A percentile compares a stretch with the other conserved stretches of the same genome.
Evolutionary conservation across 2,888 invertebrate species (phyloP).

Genomic region (Caenorhabditis afra): DNA sequence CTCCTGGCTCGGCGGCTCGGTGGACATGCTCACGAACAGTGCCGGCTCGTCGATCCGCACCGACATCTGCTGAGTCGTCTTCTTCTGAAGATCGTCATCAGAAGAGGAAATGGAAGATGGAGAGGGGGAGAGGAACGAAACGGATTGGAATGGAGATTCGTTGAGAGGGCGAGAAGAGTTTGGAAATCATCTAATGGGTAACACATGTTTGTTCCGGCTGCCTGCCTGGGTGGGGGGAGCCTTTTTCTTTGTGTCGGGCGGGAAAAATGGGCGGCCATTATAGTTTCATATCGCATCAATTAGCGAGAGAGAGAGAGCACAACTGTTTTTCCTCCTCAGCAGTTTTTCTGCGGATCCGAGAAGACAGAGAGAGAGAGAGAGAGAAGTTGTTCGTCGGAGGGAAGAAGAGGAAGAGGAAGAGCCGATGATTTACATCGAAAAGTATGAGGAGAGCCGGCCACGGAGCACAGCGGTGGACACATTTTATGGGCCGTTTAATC

Average conservation of each 20-base stretch:
- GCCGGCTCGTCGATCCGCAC: slow-evolving; percentile 60
- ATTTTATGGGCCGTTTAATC: slow-evolving; percentile 50
- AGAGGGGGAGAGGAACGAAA: background rate
- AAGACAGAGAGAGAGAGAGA: background rate
- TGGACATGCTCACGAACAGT: slow-evolving; percentile 56
- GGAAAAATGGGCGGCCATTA: slow-evolving; percentile 45
- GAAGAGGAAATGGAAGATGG: background rate
- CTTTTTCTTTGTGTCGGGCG: slow-evolving; percentile 1
- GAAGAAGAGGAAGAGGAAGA: background rate
- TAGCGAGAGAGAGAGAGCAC: slow-evolving; percentile 12
- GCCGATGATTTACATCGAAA: slow-evolving; percentile 23
- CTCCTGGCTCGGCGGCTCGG: slow-evolving; percentile 22
- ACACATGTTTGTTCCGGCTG: slow-evolving; percentile 46
- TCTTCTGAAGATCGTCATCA: slow-evolving; percentile 17
- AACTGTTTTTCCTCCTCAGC: too few species aligned
- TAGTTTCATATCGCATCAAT: slow-evolving; percentile 59
- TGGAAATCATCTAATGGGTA: slow-evolving; percentile 49
- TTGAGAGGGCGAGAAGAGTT: background rate
- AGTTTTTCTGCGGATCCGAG: too few species aligned
- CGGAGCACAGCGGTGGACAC: background rate
- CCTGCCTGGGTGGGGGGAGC: too few species aligned
- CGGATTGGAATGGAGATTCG: background rate
- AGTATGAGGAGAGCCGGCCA: background rate
- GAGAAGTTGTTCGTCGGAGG: slow-evolving; percentile 13
- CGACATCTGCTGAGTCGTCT: slow-evolving; percentile 43